phyloP scores from a whole-genome alignment of 2,888 invertebrate species.

The Latheticus oryzae region DNA sequence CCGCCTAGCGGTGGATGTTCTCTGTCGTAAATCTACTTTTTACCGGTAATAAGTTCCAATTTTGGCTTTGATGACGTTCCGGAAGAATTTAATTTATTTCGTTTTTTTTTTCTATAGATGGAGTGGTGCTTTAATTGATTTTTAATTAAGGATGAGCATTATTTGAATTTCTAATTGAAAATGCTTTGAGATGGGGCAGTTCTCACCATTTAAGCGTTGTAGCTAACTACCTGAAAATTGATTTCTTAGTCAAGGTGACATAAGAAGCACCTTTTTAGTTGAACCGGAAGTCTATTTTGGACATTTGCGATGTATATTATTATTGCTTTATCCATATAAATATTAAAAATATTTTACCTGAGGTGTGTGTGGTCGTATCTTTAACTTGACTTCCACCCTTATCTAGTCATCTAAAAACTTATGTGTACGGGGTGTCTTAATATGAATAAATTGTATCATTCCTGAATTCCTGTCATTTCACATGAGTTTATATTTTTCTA shows the following conservation, averaged over 20 bases:
- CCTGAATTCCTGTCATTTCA: slow-evolving; percentile 12
- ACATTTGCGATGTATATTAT: slow-evolving; percentile 14
- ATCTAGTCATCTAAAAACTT: slow-evolving; percentile 21
- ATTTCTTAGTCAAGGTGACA: background rate
- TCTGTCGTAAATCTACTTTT: slow-evolving; percentile 52
- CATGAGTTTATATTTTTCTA: slow-evolving; percentile 11
- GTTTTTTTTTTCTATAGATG: no score
- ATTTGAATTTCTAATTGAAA: slow-evolving; percentile 31
- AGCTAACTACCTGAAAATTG: slow-evolving; percentile 17
- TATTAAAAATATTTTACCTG: slow-evolving; percentile 35
- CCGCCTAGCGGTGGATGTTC: slow-evolving; percentile 49
- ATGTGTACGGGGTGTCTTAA: slow-evolving; percentile 12
- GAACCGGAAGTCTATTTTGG: slow-evolving; percentile 10
- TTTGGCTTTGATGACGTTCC: slow-evolving; percentile 2
- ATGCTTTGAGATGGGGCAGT: slow-evolving; percentile 1
- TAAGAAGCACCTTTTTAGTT: background rate
- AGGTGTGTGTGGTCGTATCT: slow-evolving; percentile 39
- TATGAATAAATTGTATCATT: slow-evolving; percentile 22
- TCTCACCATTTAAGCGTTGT: slow-evolving; percentile 2
- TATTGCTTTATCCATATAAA: slow-evolving; percentile 14
- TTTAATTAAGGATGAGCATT: slow-evolving; percentile 25
- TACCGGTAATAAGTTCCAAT: slow-evolving; percentile 41
- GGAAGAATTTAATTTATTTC: slow-evolving; percentile 27
- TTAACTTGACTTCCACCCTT: slow-evolving; percentile 9
- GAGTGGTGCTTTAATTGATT: slow-evolving; percentile 35